Conservation (phyloP, 2,888 invertebrate species). For the Celastrina argiolus region DNA sequence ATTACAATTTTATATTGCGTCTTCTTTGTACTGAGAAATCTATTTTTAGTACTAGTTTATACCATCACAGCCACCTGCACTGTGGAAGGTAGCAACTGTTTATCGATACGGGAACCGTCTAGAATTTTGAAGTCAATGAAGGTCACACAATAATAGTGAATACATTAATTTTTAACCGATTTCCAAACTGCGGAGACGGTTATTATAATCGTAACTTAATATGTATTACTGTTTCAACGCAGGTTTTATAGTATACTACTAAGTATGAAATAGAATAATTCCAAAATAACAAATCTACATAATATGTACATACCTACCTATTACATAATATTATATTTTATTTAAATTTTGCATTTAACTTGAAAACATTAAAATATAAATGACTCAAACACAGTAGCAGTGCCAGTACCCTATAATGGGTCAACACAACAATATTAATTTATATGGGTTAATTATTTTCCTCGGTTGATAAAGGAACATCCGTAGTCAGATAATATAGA, state of each 20-base stretch:
- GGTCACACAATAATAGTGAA: not conserved
- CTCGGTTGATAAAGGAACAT: not conserved
- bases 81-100: not conserved
- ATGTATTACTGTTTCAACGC: not conserved
- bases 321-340: too few relatives aligned
- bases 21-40: not conserved
- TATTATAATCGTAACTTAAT: too few relatives aligned
- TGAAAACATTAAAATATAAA: too few relatives aligned
- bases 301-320: too few relatives aligned
- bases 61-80: not conserved
- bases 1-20: not conserved
- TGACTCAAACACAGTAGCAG: too few relatives aligned
- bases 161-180: too few relatives aligned
- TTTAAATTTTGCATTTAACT: too few relatives aligned
- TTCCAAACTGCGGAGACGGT: too few relatives aligned
- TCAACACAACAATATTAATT: not conserved
- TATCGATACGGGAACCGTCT: conserved; percentile 10
- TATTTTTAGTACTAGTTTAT: conserved; percentile 7
- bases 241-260: not conserved
- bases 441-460: not conserved
- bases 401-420: not conserved
- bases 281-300: too few relatives aligned
- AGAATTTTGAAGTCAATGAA: conserved; percentile 6
- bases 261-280: too few relatives aligned
- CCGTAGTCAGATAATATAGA: too few relatives aligned